Percentiles rank a stretch among this genome's conserved stretches.
These are phyloP conservation scores for Drosophila planitibia DNA, from an alignment of 2,888 invertebrate genomes.

Conservation along the genomic window DNA sequence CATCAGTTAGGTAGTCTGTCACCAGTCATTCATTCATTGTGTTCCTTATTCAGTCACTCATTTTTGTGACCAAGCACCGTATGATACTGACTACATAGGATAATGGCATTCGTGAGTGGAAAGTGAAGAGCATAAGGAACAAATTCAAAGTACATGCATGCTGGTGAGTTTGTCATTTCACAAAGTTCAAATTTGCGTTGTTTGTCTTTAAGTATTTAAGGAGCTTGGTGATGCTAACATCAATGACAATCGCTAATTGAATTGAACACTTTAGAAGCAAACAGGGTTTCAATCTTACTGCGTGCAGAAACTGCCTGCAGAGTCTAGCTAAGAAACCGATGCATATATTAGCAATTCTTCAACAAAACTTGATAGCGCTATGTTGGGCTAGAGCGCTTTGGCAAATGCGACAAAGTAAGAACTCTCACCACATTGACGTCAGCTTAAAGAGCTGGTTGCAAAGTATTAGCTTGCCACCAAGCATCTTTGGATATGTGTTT, in stretches of 20 bases:
- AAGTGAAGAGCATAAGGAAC: background rate
- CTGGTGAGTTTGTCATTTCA: background rate
- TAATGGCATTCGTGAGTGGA: background rate
- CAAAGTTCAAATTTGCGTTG: conserved; percentile 11
- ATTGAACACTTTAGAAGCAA: background rate
- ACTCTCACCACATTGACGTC: conserved; percentile 43
- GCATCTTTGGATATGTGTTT: background rate
- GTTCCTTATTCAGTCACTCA: conserved; percentile 37
- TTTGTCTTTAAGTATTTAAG: background rate
- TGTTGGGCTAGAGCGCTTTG: conserved; percentile 4
- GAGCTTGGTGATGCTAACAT: background rate
- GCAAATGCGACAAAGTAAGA: conserved; percentile 15
- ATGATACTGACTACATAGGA: background rate
- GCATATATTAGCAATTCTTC: conserved; percentile 12
- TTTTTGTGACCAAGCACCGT: background rate
- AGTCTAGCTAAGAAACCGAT: conserved; percentile 4
- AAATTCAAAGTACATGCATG: background rate
- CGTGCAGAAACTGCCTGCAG: background rate
- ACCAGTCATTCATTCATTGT: conserved; percentile 39
- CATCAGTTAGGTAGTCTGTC: conserved; percentile 42
- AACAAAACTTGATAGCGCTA: conserved; percentile 48
- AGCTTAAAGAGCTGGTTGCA: conserved; percentile 41
- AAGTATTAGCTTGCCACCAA: conserved; percentile 19
- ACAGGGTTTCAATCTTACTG: conserved; percentile 24
- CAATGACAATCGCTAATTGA: background rate